Evolutionary conservation across 2,888 invertebrate genomes (phyloP), one percentile per base, ranked within the genome.

Genomic region (Dicyrtoma fusca): DNA sequence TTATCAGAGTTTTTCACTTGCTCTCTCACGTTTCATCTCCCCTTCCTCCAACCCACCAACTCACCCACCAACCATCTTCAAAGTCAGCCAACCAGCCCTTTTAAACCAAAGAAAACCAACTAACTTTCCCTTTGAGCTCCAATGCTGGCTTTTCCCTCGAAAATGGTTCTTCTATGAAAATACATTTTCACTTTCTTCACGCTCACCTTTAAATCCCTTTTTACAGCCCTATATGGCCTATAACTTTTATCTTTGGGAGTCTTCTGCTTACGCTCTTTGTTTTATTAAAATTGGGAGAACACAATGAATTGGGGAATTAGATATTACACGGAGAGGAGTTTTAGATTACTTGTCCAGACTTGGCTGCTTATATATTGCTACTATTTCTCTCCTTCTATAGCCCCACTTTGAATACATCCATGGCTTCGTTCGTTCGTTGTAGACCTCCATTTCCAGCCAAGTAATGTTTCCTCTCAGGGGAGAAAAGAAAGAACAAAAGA

Each of bases 121-220:
- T 34, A 34, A 8, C 34, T 34, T 34, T 8, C 8, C 3, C 34
- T 34, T 34, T 34, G 8, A 34, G 34, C 34, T 34, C 34, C 34
- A 34, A 5, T 5, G 34, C 34, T 10, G 11, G 25, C 57, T 21
- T 34, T 17, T 53, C 8, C 53, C 8, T 23, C 21, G 57, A 25
- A 55, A 25, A 19, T 57, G 11, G 34, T n/a, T 11, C 6, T 17
- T n/a, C 61, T 19, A 61, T 61, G 44, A 61, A 61, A 61, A 61
- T 34, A 61, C 61, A 61, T 61, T 61, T 61, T 61, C 14, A 44
- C 61, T 61, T n/a, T 21, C 34, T 61, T 34, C 19, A 42, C 6
- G 61, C 44, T 42, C 61, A 61, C 61, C 61, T 61, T 61, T 44
- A 61, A 61, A 61, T 44, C 44, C 61, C 55, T 42, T 61, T 61